Evolutionary conservation across 2,797 vertebrate species (phyloP).

Genomic region (Mus spretus): DNA sequence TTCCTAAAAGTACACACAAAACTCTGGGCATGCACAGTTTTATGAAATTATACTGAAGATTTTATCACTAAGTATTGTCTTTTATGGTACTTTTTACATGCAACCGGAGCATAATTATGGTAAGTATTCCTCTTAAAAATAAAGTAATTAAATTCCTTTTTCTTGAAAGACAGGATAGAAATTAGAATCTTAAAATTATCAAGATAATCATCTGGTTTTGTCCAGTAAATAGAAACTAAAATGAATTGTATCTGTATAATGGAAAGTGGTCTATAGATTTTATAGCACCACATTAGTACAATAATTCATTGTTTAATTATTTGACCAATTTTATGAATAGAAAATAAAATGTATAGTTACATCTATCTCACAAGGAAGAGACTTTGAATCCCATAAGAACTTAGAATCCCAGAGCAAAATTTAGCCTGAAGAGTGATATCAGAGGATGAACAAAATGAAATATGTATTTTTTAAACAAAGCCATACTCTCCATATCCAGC

Average conservation of each 20-base stretch:
- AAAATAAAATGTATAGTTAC: conserved; percentile 58
- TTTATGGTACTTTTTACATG: conserved; percentile 23
- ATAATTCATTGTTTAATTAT: conserved; percentile 47
- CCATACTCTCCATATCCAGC: not conserved
- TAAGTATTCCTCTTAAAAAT: conserved; percentile 52
- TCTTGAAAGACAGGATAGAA: conserved; percentile 21
- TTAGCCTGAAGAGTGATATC: conserved; percentile 55
- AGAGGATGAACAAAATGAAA: not conserved
- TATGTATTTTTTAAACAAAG: not conserved
- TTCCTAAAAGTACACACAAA: not conserved
- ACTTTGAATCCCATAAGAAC: not conserved
- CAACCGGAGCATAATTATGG: conserved; percentile 2
- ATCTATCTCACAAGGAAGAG: conserved; percentile 26
- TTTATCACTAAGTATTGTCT: not conserved
- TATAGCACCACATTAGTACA: not conserved
- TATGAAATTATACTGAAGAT: conserved; percentile 27
- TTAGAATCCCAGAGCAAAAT: conserved; percentile 53
- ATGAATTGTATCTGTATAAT: not conserved
- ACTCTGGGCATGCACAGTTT: not conserved
- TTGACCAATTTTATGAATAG: conserved; percentile 20
- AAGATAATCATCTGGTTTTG: not conserved
- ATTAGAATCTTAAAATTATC: conserved; percentile 21
- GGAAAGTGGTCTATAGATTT: conserved; percentile 26
- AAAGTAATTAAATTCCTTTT: conserved; percentile 39
- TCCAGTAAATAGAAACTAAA: not conserved